A percentile compares a stretch with the other conserved stretches of the same genome.
phyloP scores from a whole-genome alignment of 1,140 invertebrate genomes.

The Drosophila murphyi region DNA sequence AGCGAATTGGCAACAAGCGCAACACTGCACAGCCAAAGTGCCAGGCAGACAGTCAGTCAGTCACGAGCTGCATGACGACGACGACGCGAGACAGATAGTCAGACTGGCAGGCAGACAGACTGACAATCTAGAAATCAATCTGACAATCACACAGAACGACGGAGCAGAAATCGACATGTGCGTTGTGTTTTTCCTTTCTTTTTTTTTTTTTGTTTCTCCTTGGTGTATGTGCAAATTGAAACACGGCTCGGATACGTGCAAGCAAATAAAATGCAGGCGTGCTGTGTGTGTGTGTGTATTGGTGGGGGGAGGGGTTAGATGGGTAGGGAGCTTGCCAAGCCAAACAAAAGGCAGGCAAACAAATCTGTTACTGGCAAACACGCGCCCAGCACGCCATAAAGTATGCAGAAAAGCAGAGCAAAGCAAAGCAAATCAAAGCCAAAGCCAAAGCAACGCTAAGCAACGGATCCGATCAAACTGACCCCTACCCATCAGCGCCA shows the following conservation, averaged over 20 bases:
- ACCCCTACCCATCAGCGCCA: slow-evolving; percentile 1
- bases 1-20: slow-evolving; percentile 6
- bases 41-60: slow-evolving; percentile 1
- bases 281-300: not conserved
- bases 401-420: slow-evolving; percentile 51
- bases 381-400: slow-evolving; percentile 64
- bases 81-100: slow-evolving; percentile 10
- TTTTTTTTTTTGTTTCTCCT: slow-evolving; percentile 1
- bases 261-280: slow-evolving; percentile 54
- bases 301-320: slow-evolving; percentile 1
- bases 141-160: slow-evolving; percentile 59
- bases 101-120: slow-evolving; percentile 12
- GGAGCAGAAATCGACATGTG: slow-evolving; percentile 70
- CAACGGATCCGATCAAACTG: slow-evolving; percentile 7
- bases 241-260: slow-evolving; percentile 73
- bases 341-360: slow-evolving; percentile 73
- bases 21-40: not conserved
- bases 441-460: slow-evolving; percentile 17
- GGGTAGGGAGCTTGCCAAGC: slow-evolving; percentile 32
- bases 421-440: not conserved
- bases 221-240: slow-evolving; percentile 70
- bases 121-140: slow-evolving; percentile 74
- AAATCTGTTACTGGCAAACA: slow-evolving; percentile 72
- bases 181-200: slow-evolving; percentile 43
- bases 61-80: not conserved